Evolutionary conservation across 2,113 vertebrate genomes (phyloP), one percentile per base, ranked within the genome.

Genomic region (Tetrao urogallus): DNA sequence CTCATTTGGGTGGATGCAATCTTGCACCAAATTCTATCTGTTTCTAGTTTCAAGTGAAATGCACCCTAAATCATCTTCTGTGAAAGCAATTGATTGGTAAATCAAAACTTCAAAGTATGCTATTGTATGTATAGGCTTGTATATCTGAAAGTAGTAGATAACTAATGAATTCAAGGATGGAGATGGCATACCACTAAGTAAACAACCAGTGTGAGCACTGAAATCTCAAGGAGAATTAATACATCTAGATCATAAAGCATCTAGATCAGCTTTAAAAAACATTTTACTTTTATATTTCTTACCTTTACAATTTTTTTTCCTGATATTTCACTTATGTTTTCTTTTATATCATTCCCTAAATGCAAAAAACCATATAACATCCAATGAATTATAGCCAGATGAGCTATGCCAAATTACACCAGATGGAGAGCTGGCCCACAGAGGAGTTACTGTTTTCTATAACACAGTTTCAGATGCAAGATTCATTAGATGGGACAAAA

Each of bases 401-500:
- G 82, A 94, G 52, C 79, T 86, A 83, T 75, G 89, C 91, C 94
- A 97, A 95, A 92, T 80, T 88, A 71, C 25, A 94, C 79, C 93
- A 94, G 94, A 94, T 95, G 96, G 95, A 94, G 73, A 91, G 43
- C 48, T 89, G 86, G 94, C 88, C 89, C 43, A 69, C 91, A 92
- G 91, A 94, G 76, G 78, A 95, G 85, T 90, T 86, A 90, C 78
- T 93, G 82, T 90, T 92, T 94, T 94, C 93, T 88, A 2, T 72
- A 94, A 86, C 76, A 86, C 71, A 87, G 82, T 94, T 97, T 96
- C 82, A 92, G 61, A 91, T 86, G 65, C 61, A 95, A 94, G 88
- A 94, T 90, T 92, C 89, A 91, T 92, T 90, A 95, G 91, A 77
- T 91, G 88, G 75, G 76, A 97, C 73, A 85, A 96, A 96, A 96